Conservation (phyloP, 2,797 vertebrate species). For the Parauchenoglanis punctatus region DNA sequence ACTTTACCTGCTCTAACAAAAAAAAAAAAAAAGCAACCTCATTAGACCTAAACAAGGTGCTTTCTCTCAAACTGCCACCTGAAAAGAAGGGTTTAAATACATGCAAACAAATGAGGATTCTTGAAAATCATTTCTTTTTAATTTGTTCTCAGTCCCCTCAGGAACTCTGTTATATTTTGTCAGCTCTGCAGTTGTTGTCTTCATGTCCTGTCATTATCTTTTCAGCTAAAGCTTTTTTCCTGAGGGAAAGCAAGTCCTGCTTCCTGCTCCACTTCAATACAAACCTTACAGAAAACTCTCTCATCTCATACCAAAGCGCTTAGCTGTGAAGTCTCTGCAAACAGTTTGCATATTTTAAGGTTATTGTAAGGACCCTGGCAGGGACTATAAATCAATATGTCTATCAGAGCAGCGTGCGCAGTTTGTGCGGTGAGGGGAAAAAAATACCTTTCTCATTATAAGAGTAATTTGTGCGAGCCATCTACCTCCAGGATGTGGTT, state of each 20-base stretch:
- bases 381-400: conserved; percentile 31
- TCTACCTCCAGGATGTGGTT: conserved; percentile 89
- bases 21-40: neutral
- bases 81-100: neutral
- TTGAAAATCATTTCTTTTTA: neutral
- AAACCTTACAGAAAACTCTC: conserved; percentile 2
- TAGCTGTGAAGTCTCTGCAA: neutral
- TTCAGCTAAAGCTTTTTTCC: neutral
- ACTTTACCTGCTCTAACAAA: too few species aligned
- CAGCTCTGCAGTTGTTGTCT: neutral
- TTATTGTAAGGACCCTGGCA: conserved; percentile 21
- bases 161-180: neutral
- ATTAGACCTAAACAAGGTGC: neutral
- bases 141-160: neutral
- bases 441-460: neutral
- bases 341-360: conserved; percentile 10
- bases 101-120: neutral
- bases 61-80: neutral
- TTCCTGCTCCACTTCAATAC: conserved; percentile 1
- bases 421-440: neutral
- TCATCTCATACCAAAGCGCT: conserved; percentile 8
- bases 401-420: conserved; percentile 12
- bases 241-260: neutral
- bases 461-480: neutral
- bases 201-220: neutral